Conservation (phyloP, 2,888 invertebrate genomes). For the Cheilosia vernalis region DNA sequence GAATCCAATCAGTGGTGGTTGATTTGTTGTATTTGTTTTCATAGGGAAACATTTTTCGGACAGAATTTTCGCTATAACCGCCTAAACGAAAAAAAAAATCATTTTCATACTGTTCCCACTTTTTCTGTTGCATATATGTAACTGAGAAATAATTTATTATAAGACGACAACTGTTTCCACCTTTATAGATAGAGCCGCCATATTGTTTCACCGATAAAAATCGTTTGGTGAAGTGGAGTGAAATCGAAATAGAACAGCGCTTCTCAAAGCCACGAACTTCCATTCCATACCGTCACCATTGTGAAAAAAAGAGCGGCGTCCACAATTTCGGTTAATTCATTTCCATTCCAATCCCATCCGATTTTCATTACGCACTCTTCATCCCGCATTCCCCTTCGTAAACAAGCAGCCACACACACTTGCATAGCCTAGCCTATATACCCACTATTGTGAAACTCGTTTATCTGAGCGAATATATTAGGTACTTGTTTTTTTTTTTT, state of each 20-base stretch:
- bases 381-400: not conserved
- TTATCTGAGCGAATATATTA: constrained; percentile 8
- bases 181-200: not conserved
- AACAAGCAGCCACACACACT: constrained; percentile 27
- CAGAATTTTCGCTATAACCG: no score
- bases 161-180: not conserved
- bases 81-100: no score
- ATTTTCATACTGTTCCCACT: no score
- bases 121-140: no score
- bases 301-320: constrained; percentile 50
- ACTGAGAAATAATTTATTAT: no score
- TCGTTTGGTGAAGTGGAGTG: not conserved
- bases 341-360: not conserved
- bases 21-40: no score
- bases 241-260: not conserved
- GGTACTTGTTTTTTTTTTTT: not conserved
- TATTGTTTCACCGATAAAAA: not conserved
- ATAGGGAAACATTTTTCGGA: no score
- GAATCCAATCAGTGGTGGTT: no score
- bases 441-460: constrained; percentile 37
- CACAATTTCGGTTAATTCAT: not conserved
- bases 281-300: constrained; percentile 9
- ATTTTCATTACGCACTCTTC: not conserved
- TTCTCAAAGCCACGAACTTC: not conserved
- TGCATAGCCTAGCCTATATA: constrained; percentile 42